Conservation (phyloP, 2,888 invertebrate species). For the Mycalesis mineus region DNA sequence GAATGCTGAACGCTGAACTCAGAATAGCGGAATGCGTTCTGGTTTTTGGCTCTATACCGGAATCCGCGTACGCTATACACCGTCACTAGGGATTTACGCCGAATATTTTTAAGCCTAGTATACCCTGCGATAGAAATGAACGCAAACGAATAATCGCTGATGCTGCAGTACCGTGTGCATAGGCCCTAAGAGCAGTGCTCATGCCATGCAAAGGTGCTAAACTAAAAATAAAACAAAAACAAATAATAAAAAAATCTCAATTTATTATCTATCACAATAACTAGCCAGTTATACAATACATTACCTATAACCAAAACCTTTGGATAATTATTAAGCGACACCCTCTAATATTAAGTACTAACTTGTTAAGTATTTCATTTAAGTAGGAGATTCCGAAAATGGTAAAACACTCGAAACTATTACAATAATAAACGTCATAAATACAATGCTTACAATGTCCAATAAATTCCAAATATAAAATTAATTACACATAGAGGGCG, state of each 20-base stretch:
- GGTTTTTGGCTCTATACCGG: too few relatives aligned
- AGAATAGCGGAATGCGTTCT: too few relatives aligned
- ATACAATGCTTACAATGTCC: background rate
- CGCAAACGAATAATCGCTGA: too few relatives aligned
- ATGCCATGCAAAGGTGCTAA: constrained; percentile 60
- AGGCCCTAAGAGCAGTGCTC: constrained; percentile 39
- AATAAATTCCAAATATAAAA: background rate
- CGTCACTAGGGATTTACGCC: too few relatives aligned
- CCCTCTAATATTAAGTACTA: constrained; percentile 71
- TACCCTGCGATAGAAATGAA: too few relatives aligned
- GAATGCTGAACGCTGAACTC: too few relatives aligned
- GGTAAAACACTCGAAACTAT: constrained; percentile 27
- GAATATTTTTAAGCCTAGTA: too few relatives aligned
- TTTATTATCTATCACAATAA: constrained; percentile 69
- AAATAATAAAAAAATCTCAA: constrained; percentile 63
- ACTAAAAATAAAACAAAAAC: constrained; percentile 63
- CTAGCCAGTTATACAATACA: constrained; percentile 44
- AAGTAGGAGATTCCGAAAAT: constrained; percentile 68
- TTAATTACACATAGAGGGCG: constrained; percentile 45
- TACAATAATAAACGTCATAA: constrained; percentile 12
- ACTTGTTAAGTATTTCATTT: constrained; percentile 51
- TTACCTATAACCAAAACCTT: constrained; percentile 50
- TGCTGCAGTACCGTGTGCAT: background rate
- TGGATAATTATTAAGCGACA: constrained; percentile 47
- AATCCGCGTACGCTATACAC: too few relatives aligned